phyloP scores from a whole-genome alignment of 2,113 vertebrate genomes.

The Rhineura floridana region DNA sequence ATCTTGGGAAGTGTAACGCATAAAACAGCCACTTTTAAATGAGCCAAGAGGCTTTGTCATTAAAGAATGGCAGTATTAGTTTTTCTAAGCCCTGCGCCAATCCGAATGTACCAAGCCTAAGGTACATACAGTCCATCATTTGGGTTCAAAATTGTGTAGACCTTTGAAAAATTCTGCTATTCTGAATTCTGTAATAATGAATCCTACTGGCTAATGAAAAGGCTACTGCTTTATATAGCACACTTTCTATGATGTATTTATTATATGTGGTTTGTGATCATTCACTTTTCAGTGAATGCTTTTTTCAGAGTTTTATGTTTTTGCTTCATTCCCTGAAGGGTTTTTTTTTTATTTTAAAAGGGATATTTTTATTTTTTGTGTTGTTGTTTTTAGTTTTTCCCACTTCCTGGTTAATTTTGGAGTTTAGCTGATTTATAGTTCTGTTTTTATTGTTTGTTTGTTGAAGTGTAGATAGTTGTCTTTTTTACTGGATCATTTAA shows the following conservation, averaged over 20 bases:
- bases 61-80: background rate
- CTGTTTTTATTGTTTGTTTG: slow-evolving; percentile 72
- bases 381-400: slow-evolving; percentile 18
- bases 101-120: too few species aligned
- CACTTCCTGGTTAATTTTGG: slow-evolving; percentile 51
- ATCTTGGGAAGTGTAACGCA: background rate
- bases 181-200: background rate
- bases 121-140: background rate
- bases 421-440: slow-evolving; percentile 61
- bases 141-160: background rate
- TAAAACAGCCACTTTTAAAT: background rate
- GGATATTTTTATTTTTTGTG: slow-evolving; percentile 26
- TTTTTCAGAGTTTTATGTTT: background rate
- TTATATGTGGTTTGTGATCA: background rate
- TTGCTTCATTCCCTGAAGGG: slow-evolving; percentile 13
- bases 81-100: background rate
- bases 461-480: slow-evolving; percentile 72
- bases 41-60: background rate
- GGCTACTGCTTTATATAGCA: slow-evolving; percentile 13
- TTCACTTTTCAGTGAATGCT: background rate
- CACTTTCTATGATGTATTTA: background rate
- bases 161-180: background rate
- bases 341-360: background rate
- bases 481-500: slow-evolving; percentile 75
- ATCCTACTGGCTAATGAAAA: background rate